phyloP scores from a whole-genome alignment of 2,888 invertebrate genomes.

The Poecilus cupreus region DNA sequence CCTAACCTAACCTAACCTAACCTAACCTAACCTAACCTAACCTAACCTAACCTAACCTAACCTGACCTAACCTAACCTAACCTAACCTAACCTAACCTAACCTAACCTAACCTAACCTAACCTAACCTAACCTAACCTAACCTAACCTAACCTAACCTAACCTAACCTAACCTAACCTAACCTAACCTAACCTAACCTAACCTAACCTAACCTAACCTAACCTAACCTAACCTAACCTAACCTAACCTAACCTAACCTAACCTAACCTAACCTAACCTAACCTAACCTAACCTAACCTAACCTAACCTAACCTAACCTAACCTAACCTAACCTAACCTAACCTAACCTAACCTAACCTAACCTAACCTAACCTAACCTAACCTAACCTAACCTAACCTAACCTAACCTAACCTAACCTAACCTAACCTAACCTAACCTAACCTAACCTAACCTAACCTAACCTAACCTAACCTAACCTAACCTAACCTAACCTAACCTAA shows the following conservation, averaged over 20 bases:
- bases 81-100: background rate
- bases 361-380: too few species aligned
- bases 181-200: background rate
- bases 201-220: background rate
- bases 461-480: too few species aligned
- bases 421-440: too few species aligned
- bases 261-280: background rate
- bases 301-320: too few species aligned
- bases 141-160: background rate
- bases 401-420: too few species aligned
- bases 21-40: constrained; percentile 7
- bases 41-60: constrained; percentile 12
- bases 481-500: too few species aligned
- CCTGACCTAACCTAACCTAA: background rate
- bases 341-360: too few species aligned
- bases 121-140: background rate
- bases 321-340: too few species aligned
- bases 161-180: background rate
- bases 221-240: background rate
- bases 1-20: constrained; percentile 5
- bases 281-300: background rate
- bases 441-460: too few species aligned
- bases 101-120: background rate
- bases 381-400: too few species aligned
- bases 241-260: background rate